Evolutionary conservation across 2,113 vertebrate genomes (phyloP), one percentile per base, ranked within the genome.

Genomic region (Lanius ludovicianus): DNA sequence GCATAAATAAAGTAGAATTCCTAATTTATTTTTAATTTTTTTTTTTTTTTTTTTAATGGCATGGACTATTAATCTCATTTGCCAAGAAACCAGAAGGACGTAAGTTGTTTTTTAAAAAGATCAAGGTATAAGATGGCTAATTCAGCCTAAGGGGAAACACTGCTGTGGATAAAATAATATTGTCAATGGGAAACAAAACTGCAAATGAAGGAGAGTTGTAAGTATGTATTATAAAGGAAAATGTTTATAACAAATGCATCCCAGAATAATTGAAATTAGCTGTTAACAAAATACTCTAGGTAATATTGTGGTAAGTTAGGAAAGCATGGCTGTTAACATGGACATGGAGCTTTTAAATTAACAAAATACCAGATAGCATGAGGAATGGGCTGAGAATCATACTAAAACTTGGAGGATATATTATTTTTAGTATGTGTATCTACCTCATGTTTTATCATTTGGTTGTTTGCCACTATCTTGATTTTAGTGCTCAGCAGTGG

Each of bases 371-470:
- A 53, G 41, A 11, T 35, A 76, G 22, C 33, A 15, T 1, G 1
- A 62, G 35, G 50, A 37, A 6, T 27, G 33, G 18, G 20, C 42
- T 41, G n/a, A 60, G 30, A 86, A 53, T 91, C 22, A 1, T 7
- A 13, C 2, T 55, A 22, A 41, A n/a, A 39, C 33, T 41, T 60
- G 41, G 13, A 6, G 17, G 24, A 7, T 59, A 6, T 56, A 39
- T 52, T 64, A 30, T 53, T 53, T 68, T 41, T 8, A n/a, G 7
- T 47, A 1, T 27, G 10, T 28, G 5, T 55, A 7, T 76, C 35
- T 68, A 9, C 5, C 5, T 79, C 30, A 27, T 5, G 2, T 69
- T 64, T n/a, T 67, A 22, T 42, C 0, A 0, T 5, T 73, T 33
- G 17, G 9, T 79, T 62, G 16, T 60, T 84, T 84, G 18, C 27